Percentiles rank a stretch among this genome's conserved stretches.
These are phyloP conservation scores for Forbesichthys agassizii DNA, from an alignment of 2,113 vertebrate species.

Conservation along the genomic window DNA sequence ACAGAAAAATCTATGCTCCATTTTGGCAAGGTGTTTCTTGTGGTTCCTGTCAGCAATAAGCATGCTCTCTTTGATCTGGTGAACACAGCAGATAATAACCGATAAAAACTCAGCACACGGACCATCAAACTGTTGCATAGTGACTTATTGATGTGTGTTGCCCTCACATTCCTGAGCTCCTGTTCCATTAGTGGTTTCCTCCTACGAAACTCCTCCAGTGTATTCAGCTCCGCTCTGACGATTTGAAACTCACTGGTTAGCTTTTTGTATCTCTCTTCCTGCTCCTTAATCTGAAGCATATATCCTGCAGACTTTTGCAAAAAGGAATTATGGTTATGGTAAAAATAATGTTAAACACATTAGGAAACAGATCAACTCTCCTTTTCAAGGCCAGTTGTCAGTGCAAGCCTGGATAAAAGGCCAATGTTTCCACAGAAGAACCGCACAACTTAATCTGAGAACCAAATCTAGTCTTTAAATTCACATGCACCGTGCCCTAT, in stretches of 20 bases:
- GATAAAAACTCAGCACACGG: not conserved
- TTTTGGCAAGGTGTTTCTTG: slow-evolving; percentile 75
- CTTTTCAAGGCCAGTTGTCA: slow-evolving; percentile 22
- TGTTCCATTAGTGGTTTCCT: slow-evolving; percentile 81
- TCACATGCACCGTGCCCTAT: slow-evolving; percentile 45
- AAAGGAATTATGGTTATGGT: slow-evolving; percentile 13
- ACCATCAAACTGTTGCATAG: not conserved
- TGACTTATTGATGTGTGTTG: not conserved
- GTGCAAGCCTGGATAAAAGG: slow-evolving; percentile 32
- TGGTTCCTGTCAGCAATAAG: slow-evolving; percentile 73
- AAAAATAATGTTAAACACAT: not conserved
- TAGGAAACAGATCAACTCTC: not conserved
- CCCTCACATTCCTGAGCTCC: slow-evolving; percentile 77
- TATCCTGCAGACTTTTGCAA: slow-evolving; percentile 73
- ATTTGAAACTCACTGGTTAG: slow-evolving; percentile 77
- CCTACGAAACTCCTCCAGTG: slow-evolving; percentile 79
- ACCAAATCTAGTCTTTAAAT: slow-evolving; percentile 32
- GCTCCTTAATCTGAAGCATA: slow-evolving; percentile 64
- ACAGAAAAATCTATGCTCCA: slow-evolving; percentile 81
- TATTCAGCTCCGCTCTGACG: slow-evolving; percentile 81
- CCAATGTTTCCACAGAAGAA: slow-evolving; percentile 28
- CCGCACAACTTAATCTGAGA: slow-evolving; percentile 28
- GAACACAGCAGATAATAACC: not conserved
- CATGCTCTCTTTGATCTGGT: slow-evolving; percentile 80
- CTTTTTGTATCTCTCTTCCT: slow-evolving; percentile 78